These are phyloP conservation scores for Porphyrio hochstetteri DNA, from an alignment of 2,113 vertebrate genomes.

Conservation along the genomic window DNA sequence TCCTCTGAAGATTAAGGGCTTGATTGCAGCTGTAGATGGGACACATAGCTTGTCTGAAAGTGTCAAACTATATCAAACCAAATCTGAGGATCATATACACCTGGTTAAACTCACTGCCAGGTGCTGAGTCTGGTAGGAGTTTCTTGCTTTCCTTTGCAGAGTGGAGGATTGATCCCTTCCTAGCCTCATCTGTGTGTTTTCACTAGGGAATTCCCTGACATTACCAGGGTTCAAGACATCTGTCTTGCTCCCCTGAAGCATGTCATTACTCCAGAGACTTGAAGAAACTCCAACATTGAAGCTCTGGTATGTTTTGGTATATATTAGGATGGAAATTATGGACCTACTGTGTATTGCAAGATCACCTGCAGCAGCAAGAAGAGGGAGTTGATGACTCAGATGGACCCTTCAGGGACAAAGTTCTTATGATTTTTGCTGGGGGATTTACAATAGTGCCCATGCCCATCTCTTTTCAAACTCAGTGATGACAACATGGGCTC, in stretches of 20 bases:
- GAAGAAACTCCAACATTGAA: neutral
- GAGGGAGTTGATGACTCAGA: neutral
- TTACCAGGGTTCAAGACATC: neutral
- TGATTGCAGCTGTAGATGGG: slow-evolving; percentile 18
- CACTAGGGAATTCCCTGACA: neutral
- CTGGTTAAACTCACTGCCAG: neutral
- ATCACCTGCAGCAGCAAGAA: neutral
- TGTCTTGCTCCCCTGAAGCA: neutral
- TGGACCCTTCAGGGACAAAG: neutral
- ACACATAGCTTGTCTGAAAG: neutral
- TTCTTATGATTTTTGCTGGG: neutral
- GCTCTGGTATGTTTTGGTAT: neutral
- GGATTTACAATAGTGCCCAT: neutral
- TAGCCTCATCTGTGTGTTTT: neutral
- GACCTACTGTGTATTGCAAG: neutral
- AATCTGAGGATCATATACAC: neutral
- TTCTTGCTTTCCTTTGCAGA: neutral
- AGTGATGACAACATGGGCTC: neutral
- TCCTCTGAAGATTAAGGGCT: slow-evolving; percentile 36
- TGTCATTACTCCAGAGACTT: neutral
- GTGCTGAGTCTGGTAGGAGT: neutral
- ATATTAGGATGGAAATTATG: neutral
- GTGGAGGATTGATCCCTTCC: neutral
- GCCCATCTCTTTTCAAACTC: neutral
- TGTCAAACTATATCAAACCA: neutral